Percentiles rank a stretch among this genome's conserved stretches.
Conservation (phyloP, 2,797 vertebrate species). For the Eleutherodactylus coqui region DNA sequence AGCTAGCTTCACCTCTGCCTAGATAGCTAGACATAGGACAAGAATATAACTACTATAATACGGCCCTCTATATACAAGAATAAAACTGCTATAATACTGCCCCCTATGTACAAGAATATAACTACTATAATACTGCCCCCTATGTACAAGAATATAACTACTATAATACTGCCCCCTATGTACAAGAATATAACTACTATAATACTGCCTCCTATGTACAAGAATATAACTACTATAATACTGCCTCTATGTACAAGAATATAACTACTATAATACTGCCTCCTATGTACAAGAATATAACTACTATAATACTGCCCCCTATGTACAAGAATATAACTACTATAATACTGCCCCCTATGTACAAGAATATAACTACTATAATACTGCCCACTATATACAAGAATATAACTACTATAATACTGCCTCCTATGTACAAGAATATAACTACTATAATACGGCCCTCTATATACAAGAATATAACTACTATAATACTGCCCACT, state of each 20-base stretch:
- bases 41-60: too few relatives aligned
- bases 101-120: too few relatives aligned
- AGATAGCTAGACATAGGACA: too few relatives aligned
- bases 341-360: neutral
- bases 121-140: too few relatives aligned
- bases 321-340: conserved; percentile 11
- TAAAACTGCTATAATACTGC: too few relatives aligned
- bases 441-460: conserved; percentile 4
- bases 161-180: neutral
- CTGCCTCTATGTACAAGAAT: neutral
- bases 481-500: conserved; percentile 9
- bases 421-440: neutral
- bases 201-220: neutral
- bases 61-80: too few relatives aligned
- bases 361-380: conserved; percentile 20
- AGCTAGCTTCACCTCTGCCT: too few relatives aligned
- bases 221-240: conserved; percentile 5
- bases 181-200: neutral
- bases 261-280: conserved; percentile 3
- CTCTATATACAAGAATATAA: conserved; percentile 3
- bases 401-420: conserved; percentile 16
- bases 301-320: neutral
- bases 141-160: neutral
- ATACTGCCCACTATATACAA: neutral
- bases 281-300: too few relatives aligned